Conservation (phyloP, 2,113 vertebrate species). For the Capra hircus region DNA sequence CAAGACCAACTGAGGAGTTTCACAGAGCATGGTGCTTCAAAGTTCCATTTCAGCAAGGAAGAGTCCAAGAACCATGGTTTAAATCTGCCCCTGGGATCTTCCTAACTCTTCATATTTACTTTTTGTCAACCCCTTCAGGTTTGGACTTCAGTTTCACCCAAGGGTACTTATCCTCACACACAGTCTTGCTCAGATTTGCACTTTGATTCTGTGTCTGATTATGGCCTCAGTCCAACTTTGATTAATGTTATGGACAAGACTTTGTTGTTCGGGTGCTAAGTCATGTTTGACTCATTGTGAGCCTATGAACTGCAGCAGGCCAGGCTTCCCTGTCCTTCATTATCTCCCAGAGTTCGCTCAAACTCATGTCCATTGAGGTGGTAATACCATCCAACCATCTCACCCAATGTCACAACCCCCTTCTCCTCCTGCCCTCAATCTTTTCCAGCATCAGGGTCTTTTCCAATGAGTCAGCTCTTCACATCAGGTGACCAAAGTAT, state of each 20-base stretch:
- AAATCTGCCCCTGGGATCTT: neutral
- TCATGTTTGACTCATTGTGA: neutral
- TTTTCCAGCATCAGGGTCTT: neutral
- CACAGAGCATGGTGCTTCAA: neutral
- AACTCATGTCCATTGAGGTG: neutral
- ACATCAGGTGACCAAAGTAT: neutral
- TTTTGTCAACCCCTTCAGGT: neutral
- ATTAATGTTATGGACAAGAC: neutral
- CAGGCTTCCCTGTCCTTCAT: neutral
- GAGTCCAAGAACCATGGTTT: neutral
- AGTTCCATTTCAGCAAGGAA: neutral
- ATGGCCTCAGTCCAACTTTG: neutral
- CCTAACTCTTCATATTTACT: neutral
- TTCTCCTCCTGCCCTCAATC: neutral
- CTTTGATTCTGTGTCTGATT: neutral
- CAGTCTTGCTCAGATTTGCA: neutral
- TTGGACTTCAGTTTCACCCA: neutral
- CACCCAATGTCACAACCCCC: neutral
- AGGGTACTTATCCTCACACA: neutral
- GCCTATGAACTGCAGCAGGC: neutral
- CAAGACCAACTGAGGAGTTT: neutral
- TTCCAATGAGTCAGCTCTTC: neutral
- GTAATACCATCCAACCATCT: neutral
- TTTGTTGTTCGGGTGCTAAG: neutral
- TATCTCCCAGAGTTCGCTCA: neutral